Evolutionary conservation across 1,140 invertebrate species (phyloP), one percentile per base, ranked within the genome.

Genomic region (Cardiocondyla obscurior): DNA sequence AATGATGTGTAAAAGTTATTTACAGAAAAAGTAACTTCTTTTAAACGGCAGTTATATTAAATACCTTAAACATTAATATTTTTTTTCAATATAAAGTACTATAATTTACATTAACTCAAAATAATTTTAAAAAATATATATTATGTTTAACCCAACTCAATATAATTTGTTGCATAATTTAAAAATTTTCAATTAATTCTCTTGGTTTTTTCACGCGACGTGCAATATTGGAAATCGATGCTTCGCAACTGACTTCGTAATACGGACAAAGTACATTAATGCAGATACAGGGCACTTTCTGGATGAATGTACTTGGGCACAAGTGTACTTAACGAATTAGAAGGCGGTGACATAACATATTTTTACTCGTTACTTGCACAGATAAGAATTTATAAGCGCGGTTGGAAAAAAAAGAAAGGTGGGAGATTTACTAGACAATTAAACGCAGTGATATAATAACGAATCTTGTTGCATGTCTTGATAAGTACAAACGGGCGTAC

Each of bases 301-400:
- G 22, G n/a, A 53, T 79, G 74, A 79, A 79, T 53, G 36, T 79
- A 67, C 62, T 67, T 69, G 74, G 60, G 74, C 74, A 79, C 74
- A 79, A 79, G 74, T 79, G 74, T 79, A 79, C 74, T 79, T 79
- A 79, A 79, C 33, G 62, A 79, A 49, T 69, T 69, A 67, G 33
- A 67, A 28, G 44, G 22, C 53, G 60, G 25, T 22, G 25, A 76
- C n/a, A 39, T 62, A 74, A 65, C 74, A 53, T 69, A 79, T 69
- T 79, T 79, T 79, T 79, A 79, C 22, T 79, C 30, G 74, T 0
- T 79, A 79, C 25, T 53, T 69, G 46, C 62, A 67, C 62, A 69
- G 33, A 69, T 42, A 69, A 69, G 25, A 55, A 69, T 42, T 77
- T 73, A 39, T 25, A n/a, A 79, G 69, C 69, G 74, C 62, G 39